A percentile compares a stretch with the other conserved stretches of the same genome.
These are phyloP conservation scores for Plotosus lineatus DNA, from an alignment of 2,113 vertebrate genomes.

Conservation along the genomic window DNA sequence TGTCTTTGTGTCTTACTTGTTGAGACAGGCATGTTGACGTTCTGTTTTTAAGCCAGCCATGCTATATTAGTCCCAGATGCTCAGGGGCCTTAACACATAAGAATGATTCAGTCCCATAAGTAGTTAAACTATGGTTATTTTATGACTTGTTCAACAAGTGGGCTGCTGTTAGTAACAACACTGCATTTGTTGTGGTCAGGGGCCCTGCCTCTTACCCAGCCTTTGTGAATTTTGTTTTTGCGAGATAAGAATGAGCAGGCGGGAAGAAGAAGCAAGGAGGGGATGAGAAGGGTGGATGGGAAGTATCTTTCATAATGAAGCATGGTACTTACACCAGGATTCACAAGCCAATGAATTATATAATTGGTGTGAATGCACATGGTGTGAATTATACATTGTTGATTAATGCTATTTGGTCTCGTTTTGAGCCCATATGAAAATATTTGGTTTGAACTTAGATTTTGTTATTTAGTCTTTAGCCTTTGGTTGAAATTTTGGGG, in stretches of 20 bases:
- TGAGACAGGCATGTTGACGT: background rate
- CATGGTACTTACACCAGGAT: background rate
- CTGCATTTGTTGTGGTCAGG: slow-evolving; percentile 51
- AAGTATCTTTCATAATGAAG: slow-evolving; percentile 29
- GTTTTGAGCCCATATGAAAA: slow-evolving; percentile 12
- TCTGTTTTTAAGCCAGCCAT: slow-evolving; percentile 11
- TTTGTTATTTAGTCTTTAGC: slow-evolving; percentile 20
- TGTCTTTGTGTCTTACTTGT: slow-evolving; percentile 1
- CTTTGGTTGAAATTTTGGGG: slow-evolving; percentile 26
- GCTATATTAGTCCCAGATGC: background rate
- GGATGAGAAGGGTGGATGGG: slow-evolving; percentile 25
- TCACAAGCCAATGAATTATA: background rate
- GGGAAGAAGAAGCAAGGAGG: slow-evolving; percentile 22
- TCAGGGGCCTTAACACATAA: background rate
- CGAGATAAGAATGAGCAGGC: slow-evolving; percentile 51
- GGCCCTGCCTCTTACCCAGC: slow-evolving; percentile 34
- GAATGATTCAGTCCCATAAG: slow-evolving; percentile 20
- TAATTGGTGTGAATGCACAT: background rate
- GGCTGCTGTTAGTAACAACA: slow-evolving; percentile 16
- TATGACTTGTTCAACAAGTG: slow-evolving; percentile 8
- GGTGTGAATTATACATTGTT: background rate
- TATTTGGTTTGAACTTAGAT: slow-evolving; percentile 22
- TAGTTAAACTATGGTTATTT: background rate
- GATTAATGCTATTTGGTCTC: slow-evolving; percentile 1
- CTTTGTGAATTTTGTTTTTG: slow-evolving; percentile 54